Conservation (phyloP, 2,113 vertebrate genomes). For the Ginglymostoma cirratum region DNA sequence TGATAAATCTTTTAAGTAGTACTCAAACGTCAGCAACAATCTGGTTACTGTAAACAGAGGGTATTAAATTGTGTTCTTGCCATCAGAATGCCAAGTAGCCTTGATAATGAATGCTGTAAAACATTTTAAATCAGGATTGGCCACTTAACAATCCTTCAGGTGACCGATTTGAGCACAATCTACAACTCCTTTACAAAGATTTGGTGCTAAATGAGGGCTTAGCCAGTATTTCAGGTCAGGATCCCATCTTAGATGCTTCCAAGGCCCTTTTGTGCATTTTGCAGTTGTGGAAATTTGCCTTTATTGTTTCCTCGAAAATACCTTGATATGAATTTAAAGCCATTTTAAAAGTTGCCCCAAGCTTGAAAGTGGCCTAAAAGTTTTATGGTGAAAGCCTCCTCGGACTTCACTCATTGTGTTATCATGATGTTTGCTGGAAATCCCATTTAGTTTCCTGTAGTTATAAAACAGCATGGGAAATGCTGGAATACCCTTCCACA, state of each 20-base stretch:
- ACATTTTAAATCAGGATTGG: background rate
- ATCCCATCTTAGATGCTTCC: background rate
- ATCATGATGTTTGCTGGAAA: background rate
- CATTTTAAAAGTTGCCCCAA: background rate
- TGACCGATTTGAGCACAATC: background rate
- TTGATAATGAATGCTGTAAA: background rate
- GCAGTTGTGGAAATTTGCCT: background rate
- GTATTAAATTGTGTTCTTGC: no score
- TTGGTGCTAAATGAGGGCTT: background rate
- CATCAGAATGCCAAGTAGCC: no score
- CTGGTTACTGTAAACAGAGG: no score
- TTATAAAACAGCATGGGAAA: background rate
- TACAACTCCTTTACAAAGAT: background rate
- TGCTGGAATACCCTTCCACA: no score
- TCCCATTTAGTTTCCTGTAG: background rate
- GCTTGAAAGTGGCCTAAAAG: background rate
- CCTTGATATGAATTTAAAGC: no score
- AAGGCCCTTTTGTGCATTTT: background rate
- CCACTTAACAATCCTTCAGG: background rate
- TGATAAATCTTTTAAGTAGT: no score
- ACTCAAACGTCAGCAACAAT: no score
- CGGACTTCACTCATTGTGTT: background rate
- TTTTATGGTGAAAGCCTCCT: background rate
- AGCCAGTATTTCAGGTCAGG: background rate
- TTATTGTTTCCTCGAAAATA: background rate